Evolutionary conservation across 2,113 vertebrate species (phyloP).

Genomic region (Percopsis transmontana): DNA sequence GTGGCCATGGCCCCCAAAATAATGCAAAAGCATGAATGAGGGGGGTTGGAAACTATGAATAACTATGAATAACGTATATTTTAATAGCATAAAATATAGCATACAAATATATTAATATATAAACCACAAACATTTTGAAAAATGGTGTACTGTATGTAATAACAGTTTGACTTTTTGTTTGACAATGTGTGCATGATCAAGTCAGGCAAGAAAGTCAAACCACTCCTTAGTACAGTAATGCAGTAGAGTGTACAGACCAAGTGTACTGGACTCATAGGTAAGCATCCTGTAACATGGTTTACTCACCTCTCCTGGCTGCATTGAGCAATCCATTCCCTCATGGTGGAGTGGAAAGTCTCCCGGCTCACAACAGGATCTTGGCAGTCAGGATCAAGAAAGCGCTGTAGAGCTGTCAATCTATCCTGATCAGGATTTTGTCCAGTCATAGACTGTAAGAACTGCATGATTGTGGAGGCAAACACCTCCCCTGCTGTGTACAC

Average conservation of each 20-base stretch:
- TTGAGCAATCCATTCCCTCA: conserved; percentile 75
- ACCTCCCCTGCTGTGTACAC: conserved; percentile 62
- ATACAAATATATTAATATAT: neutral
- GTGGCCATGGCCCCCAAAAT: too few species aligned
- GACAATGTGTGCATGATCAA: too few species aligned
- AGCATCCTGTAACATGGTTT: too few species aligned
- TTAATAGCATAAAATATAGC: neutral
- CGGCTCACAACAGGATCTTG: conserved; percentile 67
- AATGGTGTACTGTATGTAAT: too few species aligned
- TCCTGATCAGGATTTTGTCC: conserved; percentile 66
- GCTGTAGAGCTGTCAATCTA: conserved; percentile 55
- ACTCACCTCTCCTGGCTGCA: conserved; percentile 73
- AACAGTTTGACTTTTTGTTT: too few species aligned
- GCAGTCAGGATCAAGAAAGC: conserved; percentile 68
- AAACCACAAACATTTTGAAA: neutral
- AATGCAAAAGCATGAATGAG: too few species aligned
- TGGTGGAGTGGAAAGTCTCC: conserved; percentile 69
- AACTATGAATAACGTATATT: neutral
- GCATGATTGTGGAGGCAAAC: conserved; percentile 68
- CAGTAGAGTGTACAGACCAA: too few species aligned
- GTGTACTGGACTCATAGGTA: neutral
- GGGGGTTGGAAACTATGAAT: neutral
- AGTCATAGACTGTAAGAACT: conserved; percentile 74
- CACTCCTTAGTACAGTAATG: too few species aligned
- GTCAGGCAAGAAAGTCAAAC: too few species aligned